These are phyloP conservation scores for Rhagophthalmus giganteus DNA, from an alignment of 2,888 invertebrate species.

Conservation along the genomic window DNA sequence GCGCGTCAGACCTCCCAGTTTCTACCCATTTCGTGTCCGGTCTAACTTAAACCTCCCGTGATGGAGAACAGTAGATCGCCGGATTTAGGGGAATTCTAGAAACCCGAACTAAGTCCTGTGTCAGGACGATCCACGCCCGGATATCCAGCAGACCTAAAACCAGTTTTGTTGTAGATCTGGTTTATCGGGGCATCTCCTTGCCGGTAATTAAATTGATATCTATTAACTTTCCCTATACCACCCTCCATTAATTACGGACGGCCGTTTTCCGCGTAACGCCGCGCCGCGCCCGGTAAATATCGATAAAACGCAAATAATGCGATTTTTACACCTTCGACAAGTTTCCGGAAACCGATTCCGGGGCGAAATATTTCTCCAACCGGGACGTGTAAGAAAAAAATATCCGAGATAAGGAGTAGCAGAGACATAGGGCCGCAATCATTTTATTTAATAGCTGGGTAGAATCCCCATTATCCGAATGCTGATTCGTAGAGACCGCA, in stretches of 20 bases:
- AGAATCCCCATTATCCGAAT: slow-evolving; percentile 38
- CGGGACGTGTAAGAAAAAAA: slow-evolving; percentile 13
- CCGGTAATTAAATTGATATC: slow-evolving; percentile 51
- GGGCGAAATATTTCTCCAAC: slow-evolving; percentile 13
- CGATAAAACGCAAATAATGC: slow-evolving; percentile 2
- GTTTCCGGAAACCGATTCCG: slow-evolving; percentile 9
- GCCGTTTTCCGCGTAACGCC: too few species aligned
- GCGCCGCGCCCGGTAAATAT: too few species aligned
- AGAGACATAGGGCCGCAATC: slow-evolving; percentile 35
- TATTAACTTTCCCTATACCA: slow-evolving; percentile 47
- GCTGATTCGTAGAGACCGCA: slow-evolving; percentile 35
- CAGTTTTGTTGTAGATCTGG: slow-evolving; percentile 21
- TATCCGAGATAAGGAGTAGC: slow-evolving; percentile 26
- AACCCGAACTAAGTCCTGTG: slow-evolving; percentile 42
- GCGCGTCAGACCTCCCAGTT: slow-evolving; percentile 26
- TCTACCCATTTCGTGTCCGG: slow-evolving; percentile 48
- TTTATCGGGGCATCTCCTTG: slow-evolving; percentile 34
- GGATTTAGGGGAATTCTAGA: slow-evolving; percentile 43
- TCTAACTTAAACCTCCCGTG: slow-evolving; percentile 43
- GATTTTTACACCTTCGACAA: slow-evolving; percentile 6
- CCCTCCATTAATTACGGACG: too few species aligned
- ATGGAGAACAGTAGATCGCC: slow-evolving; percentile 45
- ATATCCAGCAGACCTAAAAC: slow-evolving; percentile 30
- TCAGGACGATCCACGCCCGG: slow-evolving; percentile 40
- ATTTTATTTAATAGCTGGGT: slow-evolving; percentile 39